These are phyloP conservation scores for Lasioglossum marginatum DNA, from an alignment of 2,888 invertebrate genomes.

Conservation along the genomic window DNA sequence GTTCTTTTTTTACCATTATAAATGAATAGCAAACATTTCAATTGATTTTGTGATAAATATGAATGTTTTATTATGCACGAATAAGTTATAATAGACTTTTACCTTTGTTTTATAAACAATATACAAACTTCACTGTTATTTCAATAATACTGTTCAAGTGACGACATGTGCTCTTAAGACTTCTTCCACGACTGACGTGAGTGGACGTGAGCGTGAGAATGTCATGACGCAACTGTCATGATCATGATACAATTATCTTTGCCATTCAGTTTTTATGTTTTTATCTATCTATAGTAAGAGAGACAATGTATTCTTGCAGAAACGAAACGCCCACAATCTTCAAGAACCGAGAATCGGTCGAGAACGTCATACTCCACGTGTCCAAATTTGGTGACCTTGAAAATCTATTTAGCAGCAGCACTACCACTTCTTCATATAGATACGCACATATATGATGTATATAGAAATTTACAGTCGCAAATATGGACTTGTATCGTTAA, in stretches of 20 bases:
- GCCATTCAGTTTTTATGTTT: not conserved
- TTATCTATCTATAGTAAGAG: not conserved
- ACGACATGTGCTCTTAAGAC: not conserved
- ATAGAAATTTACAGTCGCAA: not conserved
- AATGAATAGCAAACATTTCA: not conserved
- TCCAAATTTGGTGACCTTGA: not conserved
- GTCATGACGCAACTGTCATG: not conserved
- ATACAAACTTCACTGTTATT: conserved; percentile 11
- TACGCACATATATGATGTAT: not conserved
- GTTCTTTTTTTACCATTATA: not conserved
- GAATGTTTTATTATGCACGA: not conserved
- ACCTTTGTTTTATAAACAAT: conserved; percentile 46
- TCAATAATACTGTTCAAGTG: not conserved
- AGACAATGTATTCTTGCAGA: not conserved
- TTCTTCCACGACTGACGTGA: not conserved
- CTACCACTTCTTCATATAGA: not conserved
- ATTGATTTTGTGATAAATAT: not conserved
- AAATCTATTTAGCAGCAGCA: not conserved
- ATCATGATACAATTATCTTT: not conserved
- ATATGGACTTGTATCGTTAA: not conserved
- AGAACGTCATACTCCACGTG: not conserved
- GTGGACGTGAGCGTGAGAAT: not conserved
- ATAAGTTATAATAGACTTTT: not conserved
- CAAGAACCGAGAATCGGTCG: too few relatives aligned
- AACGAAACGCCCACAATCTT: not conserved